Base-by-base conservation (phyloP, 2,113 vertebrate genomes). In the Dasyprocta punctata region DNA sequence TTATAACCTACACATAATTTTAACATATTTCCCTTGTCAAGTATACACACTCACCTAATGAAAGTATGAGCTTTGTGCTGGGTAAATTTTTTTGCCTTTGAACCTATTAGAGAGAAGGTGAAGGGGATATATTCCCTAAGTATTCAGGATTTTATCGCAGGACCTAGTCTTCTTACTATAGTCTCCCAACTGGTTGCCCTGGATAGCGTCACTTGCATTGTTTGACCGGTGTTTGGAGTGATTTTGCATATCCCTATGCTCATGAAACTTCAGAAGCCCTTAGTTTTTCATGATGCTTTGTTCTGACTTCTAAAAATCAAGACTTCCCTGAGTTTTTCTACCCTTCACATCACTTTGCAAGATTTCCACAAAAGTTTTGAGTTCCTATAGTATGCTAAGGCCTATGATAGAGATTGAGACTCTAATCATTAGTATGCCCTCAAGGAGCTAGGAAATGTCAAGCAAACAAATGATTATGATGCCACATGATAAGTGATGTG, bases 361-460 rank as follows among this genome's bases (percentile, higher is more conserved):
- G 47, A 52, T 67, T 89, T 77, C 56, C 47, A 41, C 30, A 52
- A 41, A 83, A 41, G 24, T 44, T 65, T 67, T 56, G 80, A 91
- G 49, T 47, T 36, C 30, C 69, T 49, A 44, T 28, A 71, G 20
- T 84, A 12, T 16, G 19, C 2, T 20, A 75, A 49, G 28, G 28
- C 17, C 1, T 44, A 0, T 36, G 58, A 58, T 4, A 58, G 20
- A 75, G 28, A 83, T 22, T 61, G 87, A 95, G 49, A 38, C 16
- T 12, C 28, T 77, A 90, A 61, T n/a, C 24, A 24, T 38, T 52
- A 92, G 20, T 36, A 69, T 33, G 69, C 26, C 22, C 44, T 36
- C 69, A 33, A 56, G 41, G 52, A 92, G 20, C 33, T 80, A 69
- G 77, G 12, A 95, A 90, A 90, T 77, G 36, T 60, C 84, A 89